Evolutionary conservation across 2,888 invertebrate species (phyloP).

Genomic region (Nipponacmea schrenckii): DNA sequence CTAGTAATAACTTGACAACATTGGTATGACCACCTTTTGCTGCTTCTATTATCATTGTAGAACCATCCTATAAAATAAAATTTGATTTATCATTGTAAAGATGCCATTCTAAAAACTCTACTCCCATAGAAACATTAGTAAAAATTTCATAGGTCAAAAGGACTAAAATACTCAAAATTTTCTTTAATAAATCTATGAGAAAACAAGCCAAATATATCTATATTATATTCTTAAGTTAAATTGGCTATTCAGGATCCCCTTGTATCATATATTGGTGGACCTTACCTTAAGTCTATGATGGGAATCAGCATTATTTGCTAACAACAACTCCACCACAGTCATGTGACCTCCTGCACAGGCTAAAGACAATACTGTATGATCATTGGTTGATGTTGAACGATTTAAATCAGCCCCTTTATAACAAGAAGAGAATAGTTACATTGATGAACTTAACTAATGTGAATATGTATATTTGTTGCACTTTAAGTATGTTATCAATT

Average conservation of each 20-base stretch:
- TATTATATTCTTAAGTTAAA: too few relatives aligned
- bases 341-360: slow-evolving; percentile 97
- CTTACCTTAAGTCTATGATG: slow-evolving; percentile 90
- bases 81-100: not conserved
- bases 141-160: too few relatives aligned
- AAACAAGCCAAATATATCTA: too few relatives aligned
- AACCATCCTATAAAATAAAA: slow-evolving; percentile 80
- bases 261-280: too few relatives aligned
- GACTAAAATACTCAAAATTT: not conserved
- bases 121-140: too few relatives aligned
- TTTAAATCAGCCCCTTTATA: slow-evolving; percentile 80
- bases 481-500: too few relatives aligned
- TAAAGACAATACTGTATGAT: slow-evolving; percentile 95
- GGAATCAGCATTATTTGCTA: slow-evolving; percentile 92
- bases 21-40: slow-evolving; percentile 97
- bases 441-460: too few relatives aligned
- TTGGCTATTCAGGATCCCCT: too few relatives aligned
- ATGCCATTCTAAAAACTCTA: not conserved
- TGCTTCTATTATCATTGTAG: slow-evolving; percentile 98
- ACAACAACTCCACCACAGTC: slow-evolving; percentile 89
- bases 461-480: too few relatives aligned
- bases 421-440: not conserved
- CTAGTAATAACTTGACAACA: slow-evolving; percentile 92
- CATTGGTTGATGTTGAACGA: slow-evolving; percentile 84
- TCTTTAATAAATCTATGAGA: too few relatives aligned